Base-by-base conservation (phyloP, 2,113 vertebrate species). In the Argyrosomus japonicus region DNA sequence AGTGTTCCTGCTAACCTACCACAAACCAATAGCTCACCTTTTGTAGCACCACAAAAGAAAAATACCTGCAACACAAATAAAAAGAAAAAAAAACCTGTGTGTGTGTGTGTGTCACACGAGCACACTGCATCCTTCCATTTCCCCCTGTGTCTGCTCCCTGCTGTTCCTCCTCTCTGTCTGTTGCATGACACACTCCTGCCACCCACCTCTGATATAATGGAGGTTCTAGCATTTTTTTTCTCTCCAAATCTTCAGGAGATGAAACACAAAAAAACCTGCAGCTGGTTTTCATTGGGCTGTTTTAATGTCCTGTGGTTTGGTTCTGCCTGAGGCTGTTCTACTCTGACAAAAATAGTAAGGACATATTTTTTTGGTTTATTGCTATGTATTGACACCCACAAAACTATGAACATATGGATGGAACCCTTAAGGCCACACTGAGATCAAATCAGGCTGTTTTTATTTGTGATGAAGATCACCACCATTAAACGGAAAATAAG, bases 31-130 rank as follows among this genome's bases (percentile, higher is more conserved):
- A 48, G 36, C 45, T 58, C 56, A 57, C 19, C 23, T 40, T 68
- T 65, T 79, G 48, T 29, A 58, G 18, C 32, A 56, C 32, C 21
- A 32, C 50, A 65, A 79, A 69, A 65, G 19, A 54, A 77, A 73
- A 54, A 71, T 72, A 18, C 74, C 57, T 80, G 60, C 51, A 56
- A 36, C 32, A 32, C 36, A 8, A 47, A 57, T 6, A 25, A 4
- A 77, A 32, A 57, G 6, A 25, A 6, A 77, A 6, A 77, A n/a
- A 68, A 23, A 48, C 62, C 69, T 60, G 43, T 18, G 9, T 23
- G n/a, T 29, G 53, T 57, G 13, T 60, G 61, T 36, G 19, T 32
- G 45, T 47, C 45, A 64, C 62, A 58, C 29, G 6, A 67, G 40
- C 51, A 56, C 32, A 50, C 57, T 57, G 48, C 36, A 71, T 36